phyloP scores from a whole-genome alignment of 2,797 vertebrate genomes.

The Uromys caudimaculatus region DNA sequence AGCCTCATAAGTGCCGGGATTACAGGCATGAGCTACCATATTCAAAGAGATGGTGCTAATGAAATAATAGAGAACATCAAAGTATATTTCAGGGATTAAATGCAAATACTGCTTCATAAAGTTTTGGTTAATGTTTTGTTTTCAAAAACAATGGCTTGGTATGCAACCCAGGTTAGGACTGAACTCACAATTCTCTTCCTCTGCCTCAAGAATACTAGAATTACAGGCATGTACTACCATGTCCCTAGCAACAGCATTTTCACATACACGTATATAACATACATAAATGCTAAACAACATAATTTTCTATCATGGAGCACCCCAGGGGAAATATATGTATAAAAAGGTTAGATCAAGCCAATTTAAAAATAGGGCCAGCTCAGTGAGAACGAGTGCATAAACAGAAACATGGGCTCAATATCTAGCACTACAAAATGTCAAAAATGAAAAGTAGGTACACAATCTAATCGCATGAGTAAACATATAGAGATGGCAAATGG shows the following conservation, averaged over 20 bases:
- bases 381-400: background rate
- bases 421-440: background rate
- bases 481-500: slow-evolving; percentile 40
- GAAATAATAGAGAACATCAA: slow-evolving; percentile 31
- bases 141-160: background rate
- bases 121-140: background rate
- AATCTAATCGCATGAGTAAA: slow-evolving; percentile 38
- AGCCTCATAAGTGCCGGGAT: background rate
- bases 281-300: slow-evolving; percentile 46
- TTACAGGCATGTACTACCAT: background rate
- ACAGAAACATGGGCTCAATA: background rate
- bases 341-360: slow-evolving; percentile 54
- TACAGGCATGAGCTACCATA: background rate
- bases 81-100: slow-evolving; percentile 25
- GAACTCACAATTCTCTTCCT: background rate
- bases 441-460: background rate
- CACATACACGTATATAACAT: background rate
- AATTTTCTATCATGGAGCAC: slow-evolving; percentile 31
- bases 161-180: background rate
- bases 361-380: slow-evolving; percentile 39
- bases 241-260: background rate
- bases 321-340: background rate
- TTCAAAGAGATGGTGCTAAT: background rate
- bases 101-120: slow-evolving; percentile 29
- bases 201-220: background rate